A percentile compares a stretch with the other conserved stretches of the same genome.
These are phyloP conservation scores for Nilaparvata lugens DNA, from an alignment of 1,140 invertebrate genomes.

Conservation along the genomic window DNA sequence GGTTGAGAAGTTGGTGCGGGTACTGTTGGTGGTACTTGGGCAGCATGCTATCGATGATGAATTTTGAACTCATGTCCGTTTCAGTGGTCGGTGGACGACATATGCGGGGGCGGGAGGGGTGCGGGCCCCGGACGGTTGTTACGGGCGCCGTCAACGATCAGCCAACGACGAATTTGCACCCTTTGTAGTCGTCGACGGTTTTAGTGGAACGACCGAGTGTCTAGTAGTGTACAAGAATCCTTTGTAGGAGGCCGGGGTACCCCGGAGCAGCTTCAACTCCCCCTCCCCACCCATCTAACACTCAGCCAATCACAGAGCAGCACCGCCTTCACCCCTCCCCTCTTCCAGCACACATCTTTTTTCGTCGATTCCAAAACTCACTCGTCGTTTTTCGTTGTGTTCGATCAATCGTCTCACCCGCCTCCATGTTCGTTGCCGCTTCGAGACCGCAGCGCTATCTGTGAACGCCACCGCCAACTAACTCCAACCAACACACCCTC, in stretches of 20 bases:
- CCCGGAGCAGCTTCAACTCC: constrained; percentile 7
- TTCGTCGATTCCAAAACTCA: background rate
- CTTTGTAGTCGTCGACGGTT: background rate
- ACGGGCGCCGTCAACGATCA: background rate
- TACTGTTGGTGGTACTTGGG: constrained; percentile 84
- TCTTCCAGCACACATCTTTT: background rate
- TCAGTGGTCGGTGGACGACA: too few species aligned
- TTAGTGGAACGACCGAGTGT: background rate
- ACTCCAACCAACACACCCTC: too few species aligned
- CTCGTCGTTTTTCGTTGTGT: constrained; percentile 3
- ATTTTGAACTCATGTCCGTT: constrained; percentile 80
- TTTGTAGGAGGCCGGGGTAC: constrained; percentile 12
- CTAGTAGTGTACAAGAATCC: constrained; percentile 1
- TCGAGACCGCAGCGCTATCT: too few species aligned
- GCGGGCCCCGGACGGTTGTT: too few species aligned
- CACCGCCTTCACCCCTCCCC: background rate
- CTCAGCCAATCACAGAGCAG: constrained; percentile 10
- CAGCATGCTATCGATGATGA: constrained; percentile 94
- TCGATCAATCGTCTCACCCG: background rate
- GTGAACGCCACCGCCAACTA: too few species aligned
- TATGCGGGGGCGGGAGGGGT: too few species aligned
- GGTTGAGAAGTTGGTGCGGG: constrained; percentile 49
- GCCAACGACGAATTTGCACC: background rate
- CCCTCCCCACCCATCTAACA: constrained; percentile 6
- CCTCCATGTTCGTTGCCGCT: too few species aligned